These are phyloP conservation scores for Tachysurus vachellii DNA, from an alignment of 2,113 vertebrate species.

Conservation along the genomic window DNA sequence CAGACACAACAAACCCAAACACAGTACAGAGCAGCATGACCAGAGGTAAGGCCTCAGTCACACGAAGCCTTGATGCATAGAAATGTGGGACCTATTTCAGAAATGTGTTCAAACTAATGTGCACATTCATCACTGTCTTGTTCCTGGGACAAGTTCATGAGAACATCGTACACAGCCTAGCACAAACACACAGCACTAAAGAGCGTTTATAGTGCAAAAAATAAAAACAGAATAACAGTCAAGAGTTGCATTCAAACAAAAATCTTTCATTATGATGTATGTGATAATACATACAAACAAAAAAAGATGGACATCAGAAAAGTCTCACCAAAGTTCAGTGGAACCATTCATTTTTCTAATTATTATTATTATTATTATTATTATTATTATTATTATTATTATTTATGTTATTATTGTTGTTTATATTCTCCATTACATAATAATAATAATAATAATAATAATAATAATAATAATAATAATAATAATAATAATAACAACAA, in stretches of 20 bases:
- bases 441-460: background rate
- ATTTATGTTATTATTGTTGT: too few species aligned
- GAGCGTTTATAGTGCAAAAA: slow-evolving; percentile 15
- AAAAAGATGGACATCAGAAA: background rate
- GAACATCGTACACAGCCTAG: background rate
- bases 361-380: background rate
- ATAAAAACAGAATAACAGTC: background rate
- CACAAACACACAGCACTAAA: background rate
- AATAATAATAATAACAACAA: background rate
- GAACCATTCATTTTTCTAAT: background rate
- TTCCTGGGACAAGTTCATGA: slow-evolving; percentile 8
- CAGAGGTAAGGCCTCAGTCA: background rate
- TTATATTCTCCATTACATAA: too few species aligned
- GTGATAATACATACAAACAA: background rate
- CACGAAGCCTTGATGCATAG: background rate
- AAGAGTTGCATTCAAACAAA: background rate
- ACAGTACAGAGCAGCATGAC: slow-evolving; percentile 18
- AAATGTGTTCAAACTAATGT: slow-evolving; percentile 26
- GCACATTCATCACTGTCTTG: slow-evolving; percentile 10
- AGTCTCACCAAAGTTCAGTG: background rate
- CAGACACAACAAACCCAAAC: slow-evolving; percentile 13
- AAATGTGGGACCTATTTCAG: slow-evolving; percentile 10
- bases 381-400: too few species aligned
- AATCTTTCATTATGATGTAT: background rate
- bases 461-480: background rate